phyloP scores from a whole-genome alignment of 2,888 invertebrate species.

The Dromius quadrimaculatus region DNA sequence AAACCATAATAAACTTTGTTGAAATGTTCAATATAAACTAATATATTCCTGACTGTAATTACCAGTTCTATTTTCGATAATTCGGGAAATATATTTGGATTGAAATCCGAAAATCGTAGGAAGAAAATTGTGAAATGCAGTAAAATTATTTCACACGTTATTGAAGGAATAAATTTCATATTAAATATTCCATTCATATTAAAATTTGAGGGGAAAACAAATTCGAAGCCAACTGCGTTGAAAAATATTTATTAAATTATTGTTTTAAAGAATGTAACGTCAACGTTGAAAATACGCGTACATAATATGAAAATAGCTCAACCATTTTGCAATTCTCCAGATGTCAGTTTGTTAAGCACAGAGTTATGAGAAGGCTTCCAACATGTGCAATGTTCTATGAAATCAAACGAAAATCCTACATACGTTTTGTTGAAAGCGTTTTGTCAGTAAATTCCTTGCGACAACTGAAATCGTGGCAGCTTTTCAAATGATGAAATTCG shows the following conservation, averaged over 20 bases:
- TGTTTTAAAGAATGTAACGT: background rate
- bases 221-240: constrained; percentile 1
- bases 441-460: constrained; percentile 19
- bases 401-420: constrained; percentile 3
- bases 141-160: background rate
- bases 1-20: constrained; percentile 12
- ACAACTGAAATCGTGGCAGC: constrained; percentile 2
- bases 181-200: background rate
- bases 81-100: background rate
- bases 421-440: background rate
- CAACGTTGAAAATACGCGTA: constrained; percentile 8
- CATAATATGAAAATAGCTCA: background rate
- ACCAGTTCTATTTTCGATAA: background rate
- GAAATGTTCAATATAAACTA: constrained; percentile 8
- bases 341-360: constrained; percentile 15
- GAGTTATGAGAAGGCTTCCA: constrained; percentile 7
- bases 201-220: constrained; percentile 11
- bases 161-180: background rate
- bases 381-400: constrained; percentile 7
- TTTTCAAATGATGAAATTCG: constrained; percentile 3
- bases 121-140: background rate
- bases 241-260: constrained; percentile 18
- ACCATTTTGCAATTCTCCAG: constrained; percentile 3
- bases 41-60: constrained; percentile 3
- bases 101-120: constrained; percentile 16